Evolutionary conservation across 2,797 vertebrate genomes (phyloP).

Genomic region (Syngnathus acus): DNA sequence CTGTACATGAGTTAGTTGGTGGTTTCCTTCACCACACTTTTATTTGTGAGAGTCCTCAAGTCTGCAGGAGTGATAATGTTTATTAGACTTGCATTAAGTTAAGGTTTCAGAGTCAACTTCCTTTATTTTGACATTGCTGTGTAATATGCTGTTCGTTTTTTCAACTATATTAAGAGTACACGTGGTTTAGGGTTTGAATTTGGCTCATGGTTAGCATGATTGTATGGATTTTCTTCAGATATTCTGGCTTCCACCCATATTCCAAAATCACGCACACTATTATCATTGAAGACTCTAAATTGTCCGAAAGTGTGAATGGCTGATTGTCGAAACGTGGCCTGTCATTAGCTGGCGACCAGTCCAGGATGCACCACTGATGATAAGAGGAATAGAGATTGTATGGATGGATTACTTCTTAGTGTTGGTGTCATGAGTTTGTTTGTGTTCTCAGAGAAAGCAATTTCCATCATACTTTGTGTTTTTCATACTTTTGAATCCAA

Average conservation of each 20-base stretch:
- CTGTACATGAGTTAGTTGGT: slow-evolving; percentile 5
- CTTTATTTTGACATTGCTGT: no score
- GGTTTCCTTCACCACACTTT: not conserved
- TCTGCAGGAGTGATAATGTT: no score
- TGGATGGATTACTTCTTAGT: not conserved
- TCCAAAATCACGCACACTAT: not conserved
- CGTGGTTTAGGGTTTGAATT: no score
- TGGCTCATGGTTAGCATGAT: not conserved
- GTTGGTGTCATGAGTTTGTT: not conserved
- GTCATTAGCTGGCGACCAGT: no score
- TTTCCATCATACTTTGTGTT: not conserved
- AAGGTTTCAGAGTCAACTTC: not conserved
- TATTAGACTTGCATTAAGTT: not conserved
- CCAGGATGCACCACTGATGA: no score
- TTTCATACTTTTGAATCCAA: not conserved
- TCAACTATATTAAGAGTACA: no score
- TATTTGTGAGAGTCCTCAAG: not conserved
- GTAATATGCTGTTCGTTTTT: no score
- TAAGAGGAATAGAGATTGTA: not conserved
- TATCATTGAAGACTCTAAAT: no score
- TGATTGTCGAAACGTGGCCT: no score
- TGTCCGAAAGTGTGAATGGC: no score
- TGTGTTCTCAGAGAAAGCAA: not conserved
- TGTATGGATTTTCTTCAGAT: not conserved
- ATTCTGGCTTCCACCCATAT: not conserved